A percentile compares a stretch with the other conserved stretches of the same genome.
Conservation (phyloP, 2,113 vertebrate species). For the Sprattus sprattus region DNA sequence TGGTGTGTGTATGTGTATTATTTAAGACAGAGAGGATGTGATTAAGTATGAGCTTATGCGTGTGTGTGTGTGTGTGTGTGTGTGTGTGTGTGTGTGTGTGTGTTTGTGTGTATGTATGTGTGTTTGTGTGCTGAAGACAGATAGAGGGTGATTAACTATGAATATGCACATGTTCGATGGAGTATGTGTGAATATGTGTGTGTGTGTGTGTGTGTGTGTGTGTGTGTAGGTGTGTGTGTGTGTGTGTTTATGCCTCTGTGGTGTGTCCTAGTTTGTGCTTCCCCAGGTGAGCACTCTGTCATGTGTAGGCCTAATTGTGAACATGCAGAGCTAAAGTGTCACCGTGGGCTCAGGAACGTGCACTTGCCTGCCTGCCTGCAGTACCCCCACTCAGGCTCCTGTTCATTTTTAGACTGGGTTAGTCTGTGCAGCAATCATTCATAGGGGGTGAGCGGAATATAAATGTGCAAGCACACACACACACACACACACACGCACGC, state of each 20-base stretch:
- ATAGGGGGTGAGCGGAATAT: not conserved
- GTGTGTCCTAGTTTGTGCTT: not conserved
- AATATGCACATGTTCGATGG: not conserved
- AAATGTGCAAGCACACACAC: not conserved
- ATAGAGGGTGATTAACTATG: not conserved
- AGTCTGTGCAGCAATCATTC: not conserved
- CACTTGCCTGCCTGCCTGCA: not conserved
- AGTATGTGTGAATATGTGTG: not conserved
- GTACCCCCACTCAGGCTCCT: not conserved
- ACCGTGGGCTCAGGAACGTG: not conserved
- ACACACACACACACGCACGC: too few relatives aligned
- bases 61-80: constrained; percentile 6
- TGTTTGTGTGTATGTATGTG: not conserved
- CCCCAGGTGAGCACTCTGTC: not conserved
- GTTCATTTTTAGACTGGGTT: not conserved
- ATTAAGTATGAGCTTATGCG: constrained; percentile 9
- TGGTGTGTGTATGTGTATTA: constrained; percentile 1
- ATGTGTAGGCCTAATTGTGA: constrained; percentile 1
- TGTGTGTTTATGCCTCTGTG: not conserved
- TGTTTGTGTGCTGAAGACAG: not conserved
- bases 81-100: not conserved
- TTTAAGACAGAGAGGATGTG: not conserved
- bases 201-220: not conserved
- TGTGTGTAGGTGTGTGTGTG: not conserved
- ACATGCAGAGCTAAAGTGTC: not conserved